Conservation (phyloP, 2,113 vertebrate genomes). For the Leucopsar rothschildi region DNA sequence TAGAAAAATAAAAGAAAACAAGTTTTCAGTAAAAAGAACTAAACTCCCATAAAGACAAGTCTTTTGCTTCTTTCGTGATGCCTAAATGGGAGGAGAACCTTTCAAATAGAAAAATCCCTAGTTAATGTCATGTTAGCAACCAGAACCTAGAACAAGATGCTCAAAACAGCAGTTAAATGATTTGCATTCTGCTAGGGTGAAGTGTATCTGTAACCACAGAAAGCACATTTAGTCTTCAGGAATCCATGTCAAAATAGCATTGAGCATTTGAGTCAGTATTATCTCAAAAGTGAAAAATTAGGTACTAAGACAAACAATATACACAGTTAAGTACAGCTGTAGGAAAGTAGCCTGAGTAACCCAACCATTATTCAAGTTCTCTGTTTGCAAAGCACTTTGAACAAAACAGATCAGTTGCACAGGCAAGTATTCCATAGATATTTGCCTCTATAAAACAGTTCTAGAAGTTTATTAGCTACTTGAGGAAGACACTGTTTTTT, state of each 20-base stretch:
- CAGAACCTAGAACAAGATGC: neutral
- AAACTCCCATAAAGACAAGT: neutral
- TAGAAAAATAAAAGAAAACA: neutral
- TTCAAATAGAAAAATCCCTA: neutral
- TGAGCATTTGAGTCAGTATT: conserved; percentile 6
- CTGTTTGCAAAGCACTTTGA: neutral
- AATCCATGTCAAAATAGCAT: neutral
- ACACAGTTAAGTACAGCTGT: neutral
- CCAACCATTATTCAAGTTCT: conserved; percentile 6
- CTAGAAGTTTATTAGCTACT: neutral
- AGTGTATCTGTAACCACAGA: neutral
- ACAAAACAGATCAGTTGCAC: neutral
- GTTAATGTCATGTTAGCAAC: neutral
- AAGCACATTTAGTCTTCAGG: neutral
- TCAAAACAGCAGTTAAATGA: neutral
- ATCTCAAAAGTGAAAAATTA: conserved; percentile 49
- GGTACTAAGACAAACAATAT: neutral
- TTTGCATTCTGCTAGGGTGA: neutral
- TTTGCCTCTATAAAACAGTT: neutral
- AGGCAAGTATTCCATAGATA: neutral
- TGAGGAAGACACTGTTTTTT: neutral
- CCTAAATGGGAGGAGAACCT: neutral
- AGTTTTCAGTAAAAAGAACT: neutral
- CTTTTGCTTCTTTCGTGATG: neutral
- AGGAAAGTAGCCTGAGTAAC: neutral